phyloP scores from a whole-genome alignment of 2,888 invertebrate species.

The Synergus itoensis region DNA sequence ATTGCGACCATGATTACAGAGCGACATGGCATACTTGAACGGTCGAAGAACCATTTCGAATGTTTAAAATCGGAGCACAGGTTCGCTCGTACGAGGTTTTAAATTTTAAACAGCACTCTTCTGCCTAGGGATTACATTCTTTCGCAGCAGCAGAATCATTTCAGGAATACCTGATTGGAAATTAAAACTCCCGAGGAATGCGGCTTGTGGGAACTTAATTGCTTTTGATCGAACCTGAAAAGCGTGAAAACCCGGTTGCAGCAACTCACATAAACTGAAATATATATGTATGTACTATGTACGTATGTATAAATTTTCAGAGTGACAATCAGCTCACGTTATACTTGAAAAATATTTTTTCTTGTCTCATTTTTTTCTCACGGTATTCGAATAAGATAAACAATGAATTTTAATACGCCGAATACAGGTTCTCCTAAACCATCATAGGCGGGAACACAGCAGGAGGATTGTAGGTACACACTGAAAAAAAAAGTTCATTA shows the following conservation, averaged over 20 bases:
- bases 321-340: conserved; percentile 23
- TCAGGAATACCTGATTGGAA: conserved; percentile 40
- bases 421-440: conserved; percentile 34
- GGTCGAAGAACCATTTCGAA: conserved; percentile 41
- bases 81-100: conserved; percentile 30
- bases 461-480: conserved; percentile 32
- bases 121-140: conserved; percentile 39
- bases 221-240: not conserved
- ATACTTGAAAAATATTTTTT: not conserved
- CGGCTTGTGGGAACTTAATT: conserved; percentile 22
- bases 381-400: conserved; percentile 39
- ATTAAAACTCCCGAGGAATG: conserved; percentile 24
- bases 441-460: conserved; percentile 41
- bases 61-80: conserved; percentile 41
- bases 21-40: conserved; percentile 40
- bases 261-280: too few species aligned
- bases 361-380: conserved; percentile 24
- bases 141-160: conserved; percentile 33
- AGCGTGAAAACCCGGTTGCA: too few species aligned
- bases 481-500: too few species aligned
- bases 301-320: not conserved
- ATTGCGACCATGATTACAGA: conserved; percentile 42
- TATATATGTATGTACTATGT: too few species aligned
- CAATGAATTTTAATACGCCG: conserved; percentile 36
- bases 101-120: conserved; percentile 41